These are phyloP conservation scores for Lepidiolamprologus cunningtoni DNA, from an alignment of 2,113 vertebrate genomes.

Conservation along the genomic window DNA sequence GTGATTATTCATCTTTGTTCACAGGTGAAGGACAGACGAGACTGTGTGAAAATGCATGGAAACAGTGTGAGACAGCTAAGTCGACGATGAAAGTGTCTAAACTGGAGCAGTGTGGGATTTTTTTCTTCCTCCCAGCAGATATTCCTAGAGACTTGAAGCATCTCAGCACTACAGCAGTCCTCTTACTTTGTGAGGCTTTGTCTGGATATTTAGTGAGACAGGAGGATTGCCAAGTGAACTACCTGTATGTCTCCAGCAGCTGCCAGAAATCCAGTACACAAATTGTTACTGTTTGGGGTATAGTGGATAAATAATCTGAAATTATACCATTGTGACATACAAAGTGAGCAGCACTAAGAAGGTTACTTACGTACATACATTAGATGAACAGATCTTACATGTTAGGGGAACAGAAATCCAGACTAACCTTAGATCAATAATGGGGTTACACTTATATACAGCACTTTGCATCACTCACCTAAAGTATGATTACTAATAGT, in stretches of 20 bases:
- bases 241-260: neutral
- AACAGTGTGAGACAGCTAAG: conserved; percentile 67
- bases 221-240: neutral
- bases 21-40: conserved; percentile 68
- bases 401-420: neutral
- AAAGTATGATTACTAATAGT: neutral
- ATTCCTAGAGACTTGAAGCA: neutral
- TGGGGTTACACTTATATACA: neutral
- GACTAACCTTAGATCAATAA: neutral
- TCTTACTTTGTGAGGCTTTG: neutral
- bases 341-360: neutral
- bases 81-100: conserved; percentile 59
- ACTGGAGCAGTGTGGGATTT: neutral
- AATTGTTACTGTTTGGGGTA: neutral
- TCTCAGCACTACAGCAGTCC: neutral
- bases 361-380: neutral
- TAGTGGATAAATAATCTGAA: neutral
- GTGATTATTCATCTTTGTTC: neutral
- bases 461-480: neutral
- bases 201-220: neutral
- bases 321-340: neutral
- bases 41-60: conserved; percentile 78
- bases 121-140: neutral
- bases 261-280: neutral
- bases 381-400: neutral